Evolutionary conservation across 2,113 vertebrate genomes (phyloP).

Genomic region (Sorex fumeus): DNA sequence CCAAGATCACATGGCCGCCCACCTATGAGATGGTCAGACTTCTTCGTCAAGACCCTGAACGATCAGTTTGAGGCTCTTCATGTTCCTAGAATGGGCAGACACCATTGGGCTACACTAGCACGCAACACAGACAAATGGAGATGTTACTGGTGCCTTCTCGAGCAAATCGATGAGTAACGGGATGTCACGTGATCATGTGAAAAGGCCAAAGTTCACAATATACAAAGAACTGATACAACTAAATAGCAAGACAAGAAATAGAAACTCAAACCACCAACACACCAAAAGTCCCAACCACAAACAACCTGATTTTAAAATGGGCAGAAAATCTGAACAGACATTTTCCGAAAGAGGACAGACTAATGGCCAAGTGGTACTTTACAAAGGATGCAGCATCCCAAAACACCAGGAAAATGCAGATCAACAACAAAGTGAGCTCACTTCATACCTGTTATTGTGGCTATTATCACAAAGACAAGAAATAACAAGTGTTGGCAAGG

Average conservation of each 20-base stretch:
- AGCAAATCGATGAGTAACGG: too few relatives aligned
- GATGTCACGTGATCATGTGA: too few relatives aligned
- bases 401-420: not conserved
- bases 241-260: not conserved
- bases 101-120: too few relatives aligned
- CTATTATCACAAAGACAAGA: not conserved
- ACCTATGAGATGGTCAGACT: too few relatives aligned
- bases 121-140: too few relatives aligned
- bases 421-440: not conserved
- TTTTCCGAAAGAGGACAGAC: not conserved
- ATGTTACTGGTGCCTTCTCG: too few relatives aligned
- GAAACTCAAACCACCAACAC: too few relatives aligned
- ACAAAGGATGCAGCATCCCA: not conserved
- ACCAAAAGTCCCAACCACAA: too few relatives aligned
- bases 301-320: not conserved
- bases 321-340: not conserved
- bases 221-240: not conserved
- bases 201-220: not conserved
- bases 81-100: too few relatives aligned
- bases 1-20: too few relatives aligned
- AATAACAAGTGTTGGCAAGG: not conserved
- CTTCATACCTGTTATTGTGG: not conserved
- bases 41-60: too few relatives aligned
- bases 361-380: not conserved
- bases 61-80: too few relatives aligned